Evolutionary conservation across 2,888 invertebrate genomes (phyloP), one percentile per base, ranked within the genome.

Genomic region (Drosophila neoperkinsi): DNA sequence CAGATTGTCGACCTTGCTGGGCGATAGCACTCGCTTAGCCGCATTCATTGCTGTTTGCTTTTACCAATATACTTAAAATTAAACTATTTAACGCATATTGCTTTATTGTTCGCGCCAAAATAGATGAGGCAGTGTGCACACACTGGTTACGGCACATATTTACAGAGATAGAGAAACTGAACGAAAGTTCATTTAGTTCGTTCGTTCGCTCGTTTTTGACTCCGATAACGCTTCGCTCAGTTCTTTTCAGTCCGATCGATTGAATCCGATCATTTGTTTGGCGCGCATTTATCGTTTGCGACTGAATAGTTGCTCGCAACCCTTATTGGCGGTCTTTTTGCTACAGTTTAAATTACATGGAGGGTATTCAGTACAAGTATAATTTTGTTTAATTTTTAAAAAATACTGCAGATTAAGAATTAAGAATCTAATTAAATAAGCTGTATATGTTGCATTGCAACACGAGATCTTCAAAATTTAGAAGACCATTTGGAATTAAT

Each of bases 21-120:
- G 86, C n/a, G 89, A 77, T 13, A 90, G 65, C 34, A 86, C 74
- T 11, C 87, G 90, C 53, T 87, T 87, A 11, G 70, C 50, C 7
- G 73, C 25, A 11, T 70, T 63, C 65, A 68, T 67, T 21, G 34
- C 56, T 38, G 3, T 30, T 9, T 4, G 46, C 2, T 18, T 43
- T 9, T 13, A 7, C 53, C 36, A 25, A 6, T 34, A n/a, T 52
- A 59, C 28, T 18, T 33, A 3, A 4, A 46, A 28, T 28, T 30
- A 18, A 18, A 50, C n/a, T 25, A 33, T 18, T 58, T 60, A 57
- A 60, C 60, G 66, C 64, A 71, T 53, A 67, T 64, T 64, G 30
- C 34, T n/a, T 3, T 53, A 28, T 38, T 21, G 50, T 28, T 49
- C 55, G 72, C 78, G 78, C 81, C 77, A 78, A 78, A 78, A 72